Percentiles rank a stretch among this genome's conserved stretches.
phyloP scores from a whole-genome alignment of 2,888 invertebrate genomes.

The Lasioglossum oenotherae region DNA sequence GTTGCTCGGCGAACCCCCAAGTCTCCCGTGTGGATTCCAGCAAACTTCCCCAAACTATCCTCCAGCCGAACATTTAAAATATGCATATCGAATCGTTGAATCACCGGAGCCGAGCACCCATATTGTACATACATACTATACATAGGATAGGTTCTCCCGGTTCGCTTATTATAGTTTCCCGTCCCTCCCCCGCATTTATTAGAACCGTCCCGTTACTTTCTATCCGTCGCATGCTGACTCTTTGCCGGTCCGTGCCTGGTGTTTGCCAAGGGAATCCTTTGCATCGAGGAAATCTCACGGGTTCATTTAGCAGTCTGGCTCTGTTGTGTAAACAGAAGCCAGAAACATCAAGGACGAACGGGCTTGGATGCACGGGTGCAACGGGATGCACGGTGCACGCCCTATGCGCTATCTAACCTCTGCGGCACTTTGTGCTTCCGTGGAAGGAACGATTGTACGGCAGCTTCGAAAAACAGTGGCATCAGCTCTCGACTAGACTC shows the following conservation, averaged over 20 bases:
- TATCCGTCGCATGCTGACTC: conserved; percentile 8
- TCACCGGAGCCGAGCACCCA: neutral
- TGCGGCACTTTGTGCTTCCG: conserved; percentile 33
- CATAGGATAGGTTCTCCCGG: neutral
- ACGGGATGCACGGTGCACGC: neutral
- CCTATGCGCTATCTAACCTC: conserved; percentile 36
- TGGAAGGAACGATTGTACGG: conserved; percentile 38
- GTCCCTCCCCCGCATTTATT: conserved; percentile 47
- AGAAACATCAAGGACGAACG: conserved; percentile 41
- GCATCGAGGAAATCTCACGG: conserved; percentile 68
- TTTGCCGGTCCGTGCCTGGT: conserved; percentile 33
- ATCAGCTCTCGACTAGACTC: conserved; percentile 29
- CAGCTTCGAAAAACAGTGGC: conserved; percentile 40
- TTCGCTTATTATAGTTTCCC: conserved; percentile 27
- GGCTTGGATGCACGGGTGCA: neutral
- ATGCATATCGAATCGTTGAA: conserved; percentile 18
- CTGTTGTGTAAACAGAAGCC: conserved; percentile 63
- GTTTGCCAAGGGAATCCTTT: conserved; percentile 67
- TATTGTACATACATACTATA: neutral
- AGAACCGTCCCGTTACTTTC: conserved; percentile 3
- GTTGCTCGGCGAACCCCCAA: neutral
- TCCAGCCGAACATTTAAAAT: conserved; percentile 7
- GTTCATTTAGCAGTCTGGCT: conserved; percentile 74
- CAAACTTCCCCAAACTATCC: conserved; percentile 6
- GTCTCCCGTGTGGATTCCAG: conserved; percentile 11